These are phyloP conservation scores for Synergus japonicus DNA, from an alignment of 2,888 invertebrate genomes.

Conservation along the genomic window DNA sequence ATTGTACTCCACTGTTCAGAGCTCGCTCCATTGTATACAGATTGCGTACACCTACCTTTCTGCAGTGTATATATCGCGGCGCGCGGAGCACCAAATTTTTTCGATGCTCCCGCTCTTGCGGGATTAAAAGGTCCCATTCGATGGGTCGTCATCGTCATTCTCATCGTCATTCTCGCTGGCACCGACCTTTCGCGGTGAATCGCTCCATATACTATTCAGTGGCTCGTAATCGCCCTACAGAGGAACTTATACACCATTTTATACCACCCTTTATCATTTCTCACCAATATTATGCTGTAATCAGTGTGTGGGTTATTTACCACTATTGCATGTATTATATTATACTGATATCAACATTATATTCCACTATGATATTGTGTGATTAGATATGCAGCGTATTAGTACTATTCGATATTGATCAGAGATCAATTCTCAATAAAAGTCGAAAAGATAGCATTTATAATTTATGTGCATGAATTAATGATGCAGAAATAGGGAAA, in stretches of 20 bases:
- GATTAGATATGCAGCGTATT: background rate
- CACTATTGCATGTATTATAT: background rate
- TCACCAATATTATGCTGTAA: slow-evolving; percentile 20
- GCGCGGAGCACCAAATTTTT: slow-evolving; percentile 58
- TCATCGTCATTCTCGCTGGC: slow-evolving; percentile 53
- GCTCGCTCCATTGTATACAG: slow-evolving; percentile 68
- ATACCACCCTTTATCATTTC: slow-evolving; percentile 29
- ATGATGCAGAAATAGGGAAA: too few relatives aligned
- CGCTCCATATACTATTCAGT: slow-evolving; percentile 57
- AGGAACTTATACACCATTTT: slow-evolving; percentile 4
- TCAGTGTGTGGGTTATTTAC: background rate
- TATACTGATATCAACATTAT: background rate
- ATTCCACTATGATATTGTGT: background rate
- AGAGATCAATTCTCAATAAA: background rate
- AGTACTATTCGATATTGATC: background rate
- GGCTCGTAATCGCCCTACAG: slow-evolving; percentile 58
- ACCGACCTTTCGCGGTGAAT: slow-evolving; percentile 49
- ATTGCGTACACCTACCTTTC: slow-evolving; percentile 70
- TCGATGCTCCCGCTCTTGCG: slow-evolving; percentile 61
- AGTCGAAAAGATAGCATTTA: too few relatives aligned
- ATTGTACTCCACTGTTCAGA: slow-evolving; percentile 71
- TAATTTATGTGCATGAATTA: too few relatives aligned
- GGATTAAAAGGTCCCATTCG: slow-evolving; percentile 65
- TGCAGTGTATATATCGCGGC: slow-evolving; percentile 44
- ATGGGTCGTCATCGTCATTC: slow-evolving; percentile 52